Conservation (phyloP, 2,888 invertebrate genomes). For the Polydrusus pterygomalis region DNA sequence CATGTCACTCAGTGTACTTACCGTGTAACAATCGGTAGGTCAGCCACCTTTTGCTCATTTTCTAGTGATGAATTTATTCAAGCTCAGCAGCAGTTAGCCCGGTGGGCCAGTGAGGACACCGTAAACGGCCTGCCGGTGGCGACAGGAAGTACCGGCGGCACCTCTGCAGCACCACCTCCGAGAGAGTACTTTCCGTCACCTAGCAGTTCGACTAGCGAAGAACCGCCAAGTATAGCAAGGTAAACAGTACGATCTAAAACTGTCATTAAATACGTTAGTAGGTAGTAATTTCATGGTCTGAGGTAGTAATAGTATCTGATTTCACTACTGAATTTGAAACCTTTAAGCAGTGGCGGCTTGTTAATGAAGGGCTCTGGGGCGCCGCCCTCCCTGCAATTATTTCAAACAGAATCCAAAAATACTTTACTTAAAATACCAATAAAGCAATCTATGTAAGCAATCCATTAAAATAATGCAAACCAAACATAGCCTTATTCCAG, state of each 20-base stretch:
- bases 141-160: constrained; percentile 61
- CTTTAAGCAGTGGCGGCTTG: no score
- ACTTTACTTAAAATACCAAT: no score
- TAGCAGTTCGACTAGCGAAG: constrained; percentile 73
- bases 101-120: constrained; percentile 93
- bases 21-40: constrained; percentile 53
- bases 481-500: no score
- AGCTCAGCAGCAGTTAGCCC: constrained; percentile 97
- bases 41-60: constrained; percentile 65
- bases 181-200: constrained; percentile 77
- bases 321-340: no score
- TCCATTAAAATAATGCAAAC: no score
- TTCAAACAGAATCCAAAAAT: no score
- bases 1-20: constrained; percentile 47
- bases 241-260: neutral
- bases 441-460: no score
- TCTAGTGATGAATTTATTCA: constrained; percentile 98
- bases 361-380: no score
- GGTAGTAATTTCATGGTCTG: no score
- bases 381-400: no score
- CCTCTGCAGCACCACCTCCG: constrained; percentile 73
- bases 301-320: no score
- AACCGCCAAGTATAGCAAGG: constrained; percentile 75
- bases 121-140: constrained; percentile 71
- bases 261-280: no score